Base-by-base conservation (phyloP, 2,113 vertebrate genomes). In the Rutilus rutilus region DNA sequence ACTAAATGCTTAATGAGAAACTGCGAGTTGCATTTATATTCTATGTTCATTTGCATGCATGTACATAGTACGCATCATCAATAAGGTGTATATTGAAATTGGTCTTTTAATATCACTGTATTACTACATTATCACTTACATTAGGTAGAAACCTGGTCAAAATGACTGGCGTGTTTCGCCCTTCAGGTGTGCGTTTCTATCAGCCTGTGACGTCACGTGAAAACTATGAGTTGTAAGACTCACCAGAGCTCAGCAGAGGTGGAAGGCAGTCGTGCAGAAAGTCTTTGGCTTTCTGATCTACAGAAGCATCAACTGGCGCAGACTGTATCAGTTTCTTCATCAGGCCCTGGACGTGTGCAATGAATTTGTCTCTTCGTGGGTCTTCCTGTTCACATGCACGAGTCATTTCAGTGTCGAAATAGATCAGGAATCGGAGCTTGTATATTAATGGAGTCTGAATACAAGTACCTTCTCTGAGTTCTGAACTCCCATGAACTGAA, bases 231-330 rank as follows among this genome's bases (percentile, higher is more conserved):
- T 14, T 39, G 57, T 25, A 39, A 62, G 27, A 50, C 65, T 65
- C 90, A 96, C 94, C 96, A 42, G 93, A 91, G 0, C 95, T 96
- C 33, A 98, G 93, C 78, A 95, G 87, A 0, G 98, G 98, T 9
- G 98, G 98, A 5, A 99, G 95, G 82, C 97, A 99, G 91, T 99
- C 97, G 5, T 99, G 96, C 71, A 99, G 92, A 90, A 97, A 98
- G 0, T 90, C 95, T 93, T 95, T 96, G 82, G 96, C 97, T 92
- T 97, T 97, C 92, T 99, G 97, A 92, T 99, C 98, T 62, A 99
- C 97, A 0, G 97, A 96, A 45, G 97, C 98, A 71, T 99, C 98
- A 0, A 99, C 92, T 0, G 98, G 97, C 0, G 95, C 96, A 5
- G 95, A 98, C 27, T 92, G 90, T 4, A 91, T 47, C 0, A 99